Base-by-base conservation (phyloP, 2,888 invertebrate genomes). In the Meiosimyza decipiens region DNA sequence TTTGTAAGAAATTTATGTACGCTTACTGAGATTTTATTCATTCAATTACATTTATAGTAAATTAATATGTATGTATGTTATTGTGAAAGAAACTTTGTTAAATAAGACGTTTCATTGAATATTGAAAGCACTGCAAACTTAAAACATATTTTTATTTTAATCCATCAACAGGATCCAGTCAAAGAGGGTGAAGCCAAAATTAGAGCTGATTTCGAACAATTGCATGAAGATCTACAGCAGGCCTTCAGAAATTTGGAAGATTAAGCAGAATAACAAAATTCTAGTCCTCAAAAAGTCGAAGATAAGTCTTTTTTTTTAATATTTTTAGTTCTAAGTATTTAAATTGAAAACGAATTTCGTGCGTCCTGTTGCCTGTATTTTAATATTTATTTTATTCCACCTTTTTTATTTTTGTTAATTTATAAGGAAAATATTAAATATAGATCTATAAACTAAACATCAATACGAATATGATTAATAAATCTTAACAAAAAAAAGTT, bases 211-310 rank as follows among this genome's bases (percentile, higher is more conserved):
- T 98, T 95, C 87, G 99, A 99, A 87, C 98, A 98, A 84, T 89
- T 99, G 71, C 91, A 96, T 82, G 99, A 99, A 88, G 96, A 97
- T 86, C 96, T 99, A 91, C 95, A 97, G 81, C 95, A 95, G 86
- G 95, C 96, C 81, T 99, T 99, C 91, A 94, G 99, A 88, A 98
- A 98, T 90, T 90, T 99, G 84, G 99, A 99, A 90, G 99, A 99
- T 88, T 97, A 96, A 90, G 77, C 75, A 74, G 54, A 60, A 54
- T 67, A 67, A 66, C 52, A 3, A 15, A 50, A 28, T 28, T 54
- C 6, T 49, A 51, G n/a, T 60, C 16, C 33, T 33, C n/a, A 1
- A 16, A 4, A 64, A 52, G 47, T 63, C 63, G 47, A 71, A 71
- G 47, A n/a, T 54, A 50, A 59, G 47, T 40, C n/a, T 22, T 50